phyloP scores from a whole-genome alignment of 2,797 vertebrate genomes.

The Falco novaeseelandiae region DNA sequence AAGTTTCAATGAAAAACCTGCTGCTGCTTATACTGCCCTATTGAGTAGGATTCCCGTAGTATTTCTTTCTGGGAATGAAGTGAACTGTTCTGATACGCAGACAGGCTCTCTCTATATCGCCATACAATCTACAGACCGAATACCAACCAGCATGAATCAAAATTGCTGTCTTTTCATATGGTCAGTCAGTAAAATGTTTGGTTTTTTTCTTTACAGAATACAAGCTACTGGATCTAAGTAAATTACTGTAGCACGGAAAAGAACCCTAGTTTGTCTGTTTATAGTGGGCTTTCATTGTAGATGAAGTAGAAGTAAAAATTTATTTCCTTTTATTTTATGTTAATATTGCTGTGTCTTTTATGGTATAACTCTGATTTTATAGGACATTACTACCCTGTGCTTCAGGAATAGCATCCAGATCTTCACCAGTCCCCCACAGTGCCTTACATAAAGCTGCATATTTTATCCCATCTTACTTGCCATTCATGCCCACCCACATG shows the following conservation, averaged over 20 bases:
- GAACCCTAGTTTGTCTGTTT: background rate
- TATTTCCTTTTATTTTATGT: background rate
- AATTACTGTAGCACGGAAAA: background rate
- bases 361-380: background rate
- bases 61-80: background rate
- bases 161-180: background rate
- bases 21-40: background rate
- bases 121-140: background rate
- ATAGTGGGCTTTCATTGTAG: background rate
- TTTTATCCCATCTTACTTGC: slow-evolving; percentile 27
- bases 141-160: background rate
- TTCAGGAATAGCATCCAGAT: slow-evolving; percentile 8
- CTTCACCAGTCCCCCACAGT: background rate
- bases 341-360: background rate
- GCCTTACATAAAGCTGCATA: slow-evolving; percentile 19
- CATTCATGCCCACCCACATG: slow-evolving; percentile 43
- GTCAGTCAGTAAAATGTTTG: background rate
- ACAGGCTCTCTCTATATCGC: background rate
- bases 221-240: background rate
- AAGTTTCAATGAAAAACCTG: background rate
- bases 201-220: background rate
- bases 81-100: background rate
- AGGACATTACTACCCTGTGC: background rate
- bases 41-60: background rate
- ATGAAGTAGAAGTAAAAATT: background rate